Conservation (phyloP, 2,797 vertebrate genomes). For the Taeniopygia guttata region DNA sequence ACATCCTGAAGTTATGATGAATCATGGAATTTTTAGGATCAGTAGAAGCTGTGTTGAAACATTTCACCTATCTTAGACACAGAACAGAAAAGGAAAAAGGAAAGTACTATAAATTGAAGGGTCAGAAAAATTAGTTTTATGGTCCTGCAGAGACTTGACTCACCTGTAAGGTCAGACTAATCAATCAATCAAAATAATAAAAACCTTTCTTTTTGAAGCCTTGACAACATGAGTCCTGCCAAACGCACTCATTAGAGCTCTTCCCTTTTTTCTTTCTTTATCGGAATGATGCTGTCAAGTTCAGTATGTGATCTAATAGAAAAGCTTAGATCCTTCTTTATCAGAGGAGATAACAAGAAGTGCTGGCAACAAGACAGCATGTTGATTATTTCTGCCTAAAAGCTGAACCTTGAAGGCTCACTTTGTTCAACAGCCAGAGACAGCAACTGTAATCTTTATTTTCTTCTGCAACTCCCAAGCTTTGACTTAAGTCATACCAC, state of each 20-base stretch:
- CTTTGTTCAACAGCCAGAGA: not conserved
- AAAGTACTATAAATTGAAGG: not conserved
- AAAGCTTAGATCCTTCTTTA: not conserved
- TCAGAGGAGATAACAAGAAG: not conserved
- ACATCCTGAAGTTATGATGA: not conserved
- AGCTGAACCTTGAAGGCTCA: not conserved
- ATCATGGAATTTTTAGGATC: not conserved
- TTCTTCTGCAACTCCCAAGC: not conserved
- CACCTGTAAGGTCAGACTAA: not conserved
- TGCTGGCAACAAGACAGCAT: not conserved
- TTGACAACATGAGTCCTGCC: not conserved
- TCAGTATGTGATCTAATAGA: not conserved
- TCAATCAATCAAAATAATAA: not conserved
- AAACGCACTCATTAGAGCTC: not conserved
- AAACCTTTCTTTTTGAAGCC: not conserved
- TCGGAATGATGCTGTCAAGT: not conserved
- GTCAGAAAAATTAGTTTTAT: not conserved
- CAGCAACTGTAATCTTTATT: not conserved
- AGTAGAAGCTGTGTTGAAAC: not conserved
- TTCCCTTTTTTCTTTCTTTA: not conserved
- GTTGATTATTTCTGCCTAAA: slow-evolving; percentile 13
- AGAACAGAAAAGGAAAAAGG: not conserved
- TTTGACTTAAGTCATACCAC: not conserved
- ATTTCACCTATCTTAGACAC: not conserved
- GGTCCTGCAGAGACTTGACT: not conserved